A percentile compares a stretch with the other conserved stretches of the same genome.
Conservation (phyloP, 2,797 vertebrate genomes). For the Tangara arthus region DNA sequence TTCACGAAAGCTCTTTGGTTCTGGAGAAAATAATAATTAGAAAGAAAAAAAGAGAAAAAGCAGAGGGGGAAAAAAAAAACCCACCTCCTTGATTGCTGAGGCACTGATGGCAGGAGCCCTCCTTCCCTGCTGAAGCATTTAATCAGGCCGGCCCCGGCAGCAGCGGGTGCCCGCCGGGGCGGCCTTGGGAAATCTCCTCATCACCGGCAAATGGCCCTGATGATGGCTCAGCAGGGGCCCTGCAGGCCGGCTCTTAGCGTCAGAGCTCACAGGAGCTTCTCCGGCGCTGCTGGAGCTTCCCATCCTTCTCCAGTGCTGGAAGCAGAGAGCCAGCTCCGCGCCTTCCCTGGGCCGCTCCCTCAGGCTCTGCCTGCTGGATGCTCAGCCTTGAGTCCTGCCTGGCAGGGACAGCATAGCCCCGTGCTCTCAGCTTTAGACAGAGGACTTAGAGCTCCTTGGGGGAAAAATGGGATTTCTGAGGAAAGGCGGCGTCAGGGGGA, state of each 20-base stretch:
- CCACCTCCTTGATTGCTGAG: constrained; percentile 23
- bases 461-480: not conserved
- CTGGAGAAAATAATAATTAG: not conserved
- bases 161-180: not conserved
- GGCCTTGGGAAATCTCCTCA: not conserved
- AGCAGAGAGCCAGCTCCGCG: accelerated
- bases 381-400: accelerated
- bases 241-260: not conserved
- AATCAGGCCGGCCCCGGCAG: not conserved
- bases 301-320: accelerated
- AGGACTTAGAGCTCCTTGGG: accelerated
- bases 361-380: not conserved
- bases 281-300: not conserved
- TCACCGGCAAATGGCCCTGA: constrained; percentile 17
- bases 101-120: not conserved
- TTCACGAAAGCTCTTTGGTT: not conserved
- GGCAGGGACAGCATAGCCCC: accelerated
- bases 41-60: not conserved
- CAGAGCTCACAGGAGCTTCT: not conserved
- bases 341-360: accelerated
- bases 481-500: not conserved
- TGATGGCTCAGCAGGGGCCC: not conserved
- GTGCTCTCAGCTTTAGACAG: accelerated
- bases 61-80: accelerated
- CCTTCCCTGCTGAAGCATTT: constrained; percentile 4